Evolutionary conservation across 2,113 vertebrate species (phyloP).

Genomic region (Nicator chloris): DNA sequence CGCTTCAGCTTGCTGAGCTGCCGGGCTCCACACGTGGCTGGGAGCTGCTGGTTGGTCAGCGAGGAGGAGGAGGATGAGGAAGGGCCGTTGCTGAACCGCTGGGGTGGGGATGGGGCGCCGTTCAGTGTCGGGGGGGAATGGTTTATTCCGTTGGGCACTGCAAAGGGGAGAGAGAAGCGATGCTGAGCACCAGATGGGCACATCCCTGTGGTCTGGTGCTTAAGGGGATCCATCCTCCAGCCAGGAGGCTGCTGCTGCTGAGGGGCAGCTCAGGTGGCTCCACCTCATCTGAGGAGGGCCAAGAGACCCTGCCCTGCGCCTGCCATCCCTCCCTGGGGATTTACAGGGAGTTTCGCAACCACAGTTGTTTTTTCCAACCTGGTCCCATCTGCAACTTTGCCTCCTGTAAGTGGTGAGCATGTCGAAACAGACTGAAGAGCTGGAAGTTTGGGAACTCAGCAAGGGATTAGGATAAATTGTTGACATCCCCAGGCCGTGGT

Average conservation of each 20-base stretch:
- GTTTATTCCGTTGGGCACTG: conserved; percentile 95
- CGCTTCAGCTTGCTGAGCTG: conserved; percentile 99
- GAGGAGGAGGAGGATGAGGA: conserved; percentile 96
- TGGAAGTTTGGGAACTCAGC: background rate
- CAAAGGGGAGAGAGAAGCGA: background rate
- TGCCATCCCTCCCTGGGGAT: background rate
- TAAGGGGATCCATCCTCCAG: background rate
- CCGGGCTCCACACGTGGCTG: conserved; percentile 94
- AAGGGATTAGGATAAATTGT: conserved; percentile 29
- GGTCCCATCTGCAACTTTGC: background rate
- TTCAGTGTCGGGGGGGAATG: conserved; percentile 95
- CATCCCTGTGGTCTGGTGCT: accelerated
- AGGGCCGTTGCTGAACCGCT: conserved; percentile 94
- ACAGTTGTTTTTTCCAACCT: background rate
- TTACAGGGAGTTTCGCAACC: background rate
- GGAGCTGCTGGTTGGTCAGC: conserved; percentile 95
- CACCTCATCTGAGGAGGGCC: accelerated
- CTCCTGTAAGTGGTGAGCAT: background rate
- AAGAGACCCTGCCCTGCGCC: background rate
- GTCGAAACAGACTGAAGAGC: background rate
- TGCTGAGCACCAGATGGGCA: background rate
- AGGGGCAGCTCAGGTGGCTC: background rate
- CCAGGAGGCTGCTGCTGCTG: background rate
- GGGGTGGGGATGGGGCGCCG: conserved; percentile 92
- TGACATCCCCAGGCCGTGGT: background rate